Evolutionary conservation across 2,113 vertebrate species (phyloP).

Genomic region (Nibea albiflora): DNA sequence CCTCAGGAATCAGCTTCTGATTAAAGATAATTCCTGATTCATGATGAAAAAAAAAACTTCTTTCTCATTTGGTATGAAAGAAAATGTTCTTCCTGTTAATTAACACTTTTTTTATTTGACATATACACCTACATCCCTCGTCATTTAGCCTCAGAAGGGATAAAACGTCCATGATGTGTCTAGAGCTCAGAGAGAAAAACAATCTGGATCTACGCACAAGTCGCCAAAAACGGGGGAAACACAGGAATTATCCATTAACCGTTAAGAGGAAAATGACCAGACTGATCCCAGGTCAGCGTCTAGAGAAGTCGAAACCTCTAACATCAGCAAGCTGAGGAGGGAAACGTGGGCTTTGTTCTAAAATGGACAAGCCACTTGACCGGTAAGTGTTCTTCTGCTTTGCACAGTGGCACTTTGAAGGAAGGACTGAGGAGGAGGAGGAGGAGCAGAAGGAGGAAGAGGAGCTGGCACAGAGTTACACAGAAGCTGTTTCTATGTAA

Average conservation of each 20-base stretch:
- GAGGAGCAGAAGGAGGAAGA: conserved; percentile 62
- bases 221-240: not conserved
- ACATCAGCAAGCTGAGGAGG: conserved; percentile 46
- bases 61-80: conserved; percentile 58
- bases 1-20: conserved; percentile 48
- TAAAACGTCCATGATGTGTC: conserved; percentile 13
- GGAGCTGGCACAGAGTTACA: conserved; percentile 63
- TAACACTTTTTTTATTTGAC: conserved; percentile 12
- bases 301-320: conserved; percentile 39
- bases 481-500: conserved; percentile 60
- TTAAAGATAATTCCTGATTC: conserved; percentile 61
- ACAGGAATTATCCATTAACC: conserved; percentile 53
- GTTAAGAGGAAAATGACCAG: conserved; percentile 75
- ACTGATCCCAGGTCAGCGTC: conserved; percentile 56
- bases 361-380: conserved; percentile 49
- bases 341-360: conserved; percentile 62
- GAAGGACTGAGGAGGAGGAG: conserved; percentile 69
- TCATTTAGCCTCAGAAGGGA: conserved; percentile 33
- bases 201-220: conserved; percentile 32
- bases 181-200: conserved; percentile 27
- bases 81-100: conserved; percentile 10
- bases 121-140: conserved; percentile 9
- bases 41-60: conserved; percentile 4
- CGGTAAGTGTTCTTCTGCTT: conserved; percentile 72
- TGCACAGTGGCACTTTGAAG: conserved; percentile 85